A percentile compares a stretch with the other conserved stretches of the same genome.
Conservation (phyloP, 2,797 vertebrate genomes). For the Anolis apletophallus region DNA sequence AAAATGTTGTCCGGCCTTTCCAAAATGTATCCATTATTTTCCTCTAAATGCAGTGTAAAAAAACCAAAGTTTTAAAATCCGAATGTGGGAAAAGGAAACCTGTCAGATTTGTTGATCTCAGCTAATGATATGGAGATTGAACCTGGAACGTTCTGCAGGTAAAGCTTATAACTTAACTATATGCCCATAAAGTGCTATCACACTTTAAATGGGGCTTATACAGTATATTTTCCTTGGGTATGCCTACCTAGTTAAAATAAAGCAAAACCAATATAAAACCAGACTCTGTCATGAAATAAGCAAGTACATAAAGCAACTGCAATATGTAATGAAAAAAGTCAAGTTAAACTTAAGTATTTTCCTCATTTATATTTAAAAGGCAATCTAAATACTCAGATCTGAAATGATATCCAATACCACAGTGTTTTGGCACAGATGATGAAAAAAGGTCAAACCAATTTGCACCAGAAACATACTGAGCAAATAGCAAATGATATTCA, state of each 20-base stretch:
- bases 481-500: slow-evolving; percentile 14
- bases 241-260: background rate
- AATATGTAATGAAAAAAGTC: fast-evolving
- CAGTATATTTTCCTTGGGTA: background rate
- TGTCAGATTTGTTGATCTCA: background rate
- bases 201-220: background rate
- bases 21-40: background rate
- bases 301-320: background rate
- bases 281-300: background rate
- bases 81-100: background rate
- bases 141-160: too few relatives aligned
- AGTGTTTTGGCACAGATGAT: background rate
- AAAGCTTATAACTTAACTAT: background rate
- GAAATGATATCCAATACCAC: slow-evolving; percentile 5
- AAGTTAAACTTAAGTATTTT: slow-evolving; percentile 29
- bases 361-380: slow-evolving; percentile 2
- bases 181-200: background rate
- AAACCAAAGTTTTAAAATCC: background rate
- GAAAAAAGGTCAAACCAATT: slow-evolving; percentile 25
- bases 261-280: background rate
- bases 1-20: background rate
- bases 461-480: slow-evolving; percentile 26
- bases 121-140: background rate
- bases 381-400: background rate
- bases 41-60: background rate